These are phyloP conservation scores for Laticauda colubrina DNA, from an alignment of 2,113 vertebrate genomes.

Conservation along the genomic window DNA sequence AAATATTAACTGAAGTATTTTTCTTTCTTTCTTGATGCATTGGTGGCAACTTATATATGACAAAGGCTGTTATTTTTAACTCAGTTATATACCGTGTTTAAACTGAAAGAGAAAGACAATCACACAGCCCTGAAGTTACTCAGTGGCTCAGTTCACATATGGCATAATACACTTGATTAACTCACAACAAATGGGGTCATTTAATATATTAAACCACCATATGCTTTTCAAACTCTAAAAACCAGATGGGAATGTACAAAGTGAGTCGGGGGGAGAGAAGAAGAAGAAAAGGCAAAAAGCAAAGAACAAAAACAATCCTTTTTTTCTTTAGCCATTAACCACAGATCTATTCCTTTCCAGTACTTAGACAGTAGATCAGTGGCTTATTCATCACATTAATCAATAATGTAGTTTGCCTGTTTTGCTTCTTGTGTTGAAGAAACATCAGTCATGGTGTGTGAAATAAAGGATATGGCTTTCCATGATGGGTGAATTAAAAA, in stretches of 20 bases:
- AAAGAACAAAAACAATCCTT: background rate
- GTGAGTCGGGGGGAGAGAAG: background rate
- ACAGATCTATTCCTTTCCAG: background rate
- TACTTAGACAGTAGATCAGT: background rate
- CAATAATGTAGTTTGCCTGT: background rate
- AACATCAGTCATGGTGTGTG: background rate
- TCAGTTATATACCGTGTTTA: background rate
- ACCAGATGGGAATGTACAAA: background rate
- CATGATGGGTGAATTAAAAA: background rate
- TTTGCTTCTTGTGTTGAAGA: background rate
- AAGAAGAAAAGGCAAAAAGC: background rate
- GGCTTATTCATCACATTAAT: background rate
- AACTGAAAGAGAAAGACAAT: background rate
- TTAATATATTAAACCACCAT: background rate
- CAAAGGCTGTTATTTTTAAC: background rate
- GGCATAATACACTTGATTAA: background rate
- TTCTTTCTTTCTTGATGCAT: background rate
- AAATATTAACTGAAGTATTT: background rate
- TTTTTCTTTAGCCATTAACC: background rate
- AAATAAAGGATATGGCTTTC: background rate
- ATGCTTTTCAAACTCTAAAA: background rate
- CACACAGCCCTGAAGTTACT: background rate
- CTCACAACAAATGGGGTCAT: background rate
- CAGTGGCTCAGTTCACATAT: background rate
- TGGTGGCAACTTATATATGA: background rate